A percentile compares a stretch with the other conserved stretches of the same genome.
phyloP scores from a whole-genome alignment of 2,888 invertebrate genomes.

The Euclidia mi region DNA sequence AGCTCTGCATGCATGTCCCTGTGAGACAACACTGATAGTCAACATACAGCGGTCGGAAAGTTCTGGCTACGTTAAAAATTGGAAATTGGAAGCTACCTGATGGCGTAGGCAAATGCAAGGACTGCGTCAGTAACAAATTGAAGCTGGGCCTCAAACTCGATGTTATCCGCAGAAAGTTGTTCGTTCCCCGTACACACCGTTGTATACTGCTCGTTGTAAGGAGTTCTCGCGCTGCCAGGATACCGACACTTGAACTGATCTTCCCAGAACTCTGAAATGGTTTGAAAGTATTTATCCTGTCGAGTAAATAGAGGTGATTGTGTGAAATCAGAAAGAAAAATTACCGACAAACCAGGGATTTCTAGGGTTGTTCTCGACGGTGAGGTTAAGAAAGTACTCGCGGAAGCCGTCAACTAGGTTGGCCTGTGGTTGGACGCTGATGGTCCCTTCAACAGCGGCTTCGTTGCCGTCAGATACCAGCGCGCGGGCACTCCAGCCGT shows the following conservation, averaged over 20 bases:
- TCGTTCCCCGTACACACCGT: constrained; percentile 94
- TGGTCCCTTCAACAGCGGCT: constrained; percentile 93
- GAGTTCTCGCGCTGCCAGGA: constrained; percentile 94
- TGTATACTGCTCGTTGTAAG: constrained; percentile 93
- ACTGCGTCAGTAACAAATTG: constrained; percentile 99
- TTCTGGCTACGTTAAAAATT: too few species aligned
- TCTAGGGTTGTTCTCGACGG: constrained; percentile 95
- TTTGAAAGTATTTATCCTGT: not conserved
- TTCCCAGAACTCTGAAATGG: constrained; percentile 96
- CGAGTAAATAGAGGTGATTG: not conserved
- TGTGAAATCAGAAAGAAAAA: constrained; percentile 14
- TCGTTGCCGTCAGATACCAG: constrained; percentile 96
- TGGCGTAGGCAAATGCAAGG: constrained; percentile 97
- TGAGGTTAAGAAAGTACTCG: constrained; percentile 95
- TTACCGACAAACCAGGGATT: constrained; percentile 99
- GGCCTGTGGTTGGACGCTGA: constrained; percentile 98
- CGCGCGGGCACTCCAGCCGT: constrained; percentile 98
- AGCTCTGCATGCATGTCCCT: constrained; percentile 96
- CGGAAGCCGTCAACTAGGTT: constrained; percentile 96
- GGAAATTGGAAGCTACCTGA: constrained; percentile 91
- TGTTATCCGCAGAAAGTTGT: constrained; percentile 93
- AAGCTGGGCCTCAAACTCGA: constrained; percentile 97
- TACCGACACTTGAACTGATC: constrained; percentile 97
- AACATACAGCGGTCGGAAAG: constrained; percentile 92
- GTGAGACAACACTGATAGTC: constrained; percentile 27